A percentile compares a stretch with the other conserved stretches of the same genome.
Conservation (phyloP, 2,113 vertebrate genomes). For the Atherinomorus stipes region DNA sequence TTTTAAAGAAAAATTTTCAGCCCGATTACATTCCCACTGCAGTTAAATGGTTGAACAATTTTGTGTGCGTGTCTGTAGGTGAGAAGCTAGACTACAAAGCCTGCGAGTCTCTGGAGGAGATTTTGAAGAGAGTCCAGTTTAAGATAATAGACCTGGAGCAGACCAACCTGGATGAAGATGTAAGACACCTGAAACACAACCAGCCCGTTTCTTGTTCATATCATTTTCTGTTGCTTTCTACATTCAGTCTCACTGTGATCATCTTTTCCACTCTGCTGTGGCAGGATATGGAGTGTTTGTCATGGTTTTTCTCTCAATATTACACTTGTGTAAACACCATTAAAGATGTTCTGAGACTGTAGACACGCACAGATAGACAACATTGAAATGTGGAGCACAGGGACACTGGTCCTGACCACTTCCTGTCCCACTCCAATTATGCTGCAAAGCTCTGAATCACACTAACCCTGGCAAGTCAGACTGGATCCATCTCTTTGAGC, state of each 20-base stretch:
- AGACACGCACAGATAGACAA: constrained; percentile 41
- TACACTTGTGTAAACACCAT: constrained; percentile 71
- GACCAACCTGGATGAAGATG: constrained; percentile 95
- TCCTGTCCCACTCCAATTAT: constrained; percentile 50
- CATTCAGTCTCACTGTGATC: constrained; percentile 7
- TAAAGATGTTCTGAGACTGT: constrained; percentile 33
- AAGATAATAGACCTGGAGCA: constrained; percentile 93
- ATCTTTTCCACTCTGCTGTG: constrained; percentile 14
- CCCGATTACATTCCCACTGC: not conserved
- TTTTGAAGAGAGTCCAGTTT: constrained; percentile 96
- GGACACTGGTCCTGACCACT: constrained; percentile 31
- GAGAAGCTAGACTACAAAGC: constrained; percentile 94
- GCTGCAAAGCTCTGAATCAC: not conserved
- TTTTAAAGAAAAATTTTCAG: too few relatives aligned
- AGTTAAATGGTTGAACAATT: not conserved
- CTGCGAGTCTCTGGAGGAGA: constrained; percentile 93
- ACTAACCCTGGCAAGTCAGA: not conserved
- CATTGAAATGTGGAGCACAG: constrained; percentile 15
- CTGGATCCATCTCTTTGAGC: not conserved
- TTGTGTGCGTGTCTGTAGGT: constrained; percentile 75
- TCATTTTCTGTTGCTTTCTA: not conserved
- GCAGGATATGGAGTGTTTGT: constrained; percentile 58
- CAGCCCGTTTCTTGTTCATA: not conserved
- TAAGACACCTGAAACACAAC: constrained; percentile 73
- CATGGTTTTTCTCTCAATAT: constrained; percentile 48